These are phyloP conservation scores for Anguilla pacifica DNA, from an alignment of 2,797 vertebrate species.

Conservation along the genomic window DNA sequence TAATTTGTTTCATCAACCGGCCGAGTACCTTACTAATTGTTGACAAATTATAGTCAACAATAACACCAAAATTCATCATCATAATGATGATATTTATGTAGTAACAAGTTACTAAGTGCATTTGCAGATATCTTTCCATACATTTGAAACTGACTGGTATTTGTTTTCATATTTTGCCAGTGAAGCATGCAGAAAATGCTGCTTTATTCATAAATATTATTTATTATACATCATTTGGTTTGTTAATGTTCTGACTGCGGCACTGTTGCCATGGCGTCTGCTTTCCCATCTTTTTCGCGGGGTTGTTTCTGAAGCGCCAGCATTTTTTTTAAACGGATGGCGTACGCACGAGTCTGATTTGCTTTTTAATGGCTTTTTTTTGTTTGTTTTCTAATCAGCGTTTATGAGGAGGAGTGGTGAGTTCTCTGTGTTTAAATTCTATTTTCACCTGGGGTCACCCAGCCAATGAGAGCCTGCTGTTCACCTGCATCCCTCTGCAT, in stretches of 20 bases:
- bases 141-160: neutral
- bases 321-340: neutral
- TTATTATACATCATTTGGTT: neutral
- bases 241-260: neutral
- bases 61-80: neutral
- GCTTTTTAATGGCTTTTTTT: conserved; percentile 38
- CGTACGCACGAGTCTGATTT: conserved; percentile 34
- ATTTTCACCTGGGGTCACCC: neutral
- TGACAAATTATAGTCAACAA: neutral
- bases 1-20: neutral
- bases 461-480: neutral
- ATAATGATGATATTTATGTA: neutral
- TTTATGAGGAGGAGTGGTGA: conserved; percentile 95
- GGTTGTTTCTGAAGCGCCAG: neutral
- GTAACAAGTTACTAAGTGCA: neutral
- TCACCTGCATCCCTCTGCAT: neutral
- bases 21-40: neutral
- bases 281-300: neutral
- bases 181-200: neutral
- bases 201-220: neutral
- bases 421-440: conserved; percentile 50
- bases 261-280: neutral
- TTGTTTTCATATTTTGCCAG: neutral
- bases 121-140: too few species aligned
- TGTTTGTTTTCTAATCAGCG: conserved; percentile 68